These are phyloP conservation scores for Nannobrachium achirus DNA, from an alignment of 2,113 vertebrate genomes.

Conservation along the genomic window DNA sequence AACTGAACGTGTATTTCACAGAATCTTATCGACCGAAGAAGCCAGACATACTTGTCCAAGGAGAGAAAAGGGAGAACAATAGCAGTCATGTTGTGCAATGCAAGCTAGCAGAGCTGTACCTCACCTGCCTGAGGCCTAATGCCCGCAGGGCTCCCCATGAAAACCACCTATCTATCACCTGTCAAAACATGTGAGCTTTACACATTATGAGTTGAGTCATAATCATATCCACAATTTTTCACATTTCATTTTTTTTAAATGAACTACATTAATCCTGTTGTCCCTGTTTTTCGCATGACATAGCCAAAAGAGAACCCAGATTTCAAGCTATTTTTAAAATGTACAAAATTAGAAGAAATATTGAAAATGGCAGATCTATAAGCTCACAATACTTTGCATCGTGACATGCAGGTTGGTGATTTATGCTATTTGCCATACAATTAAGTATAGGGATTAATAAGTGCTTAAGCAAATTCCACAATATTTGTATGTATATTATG, in stretches of 20 bases:
- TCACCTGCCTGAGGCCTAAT: slow-evolving; percentile 25
- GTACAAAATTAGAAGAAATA: slow-evolving; percentile 19
- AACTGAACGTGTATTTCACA: slow-evolving; percentile 76
- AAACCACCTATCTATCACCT: slow-evolving; percentile 31
- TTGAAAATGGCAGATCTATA: slow-evolving; percentile 19
- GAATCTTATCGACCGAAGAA: slow-evolving; percentile 81
- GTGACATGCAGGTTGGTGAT: too few species aligned
- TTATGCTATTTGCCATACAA: too few species aligned
- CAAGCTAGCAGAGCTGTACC: slow-evolving; percentile 68
- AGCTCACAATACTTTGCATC: slow-evolving; percentile 11
- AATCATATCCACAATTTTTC: slow-evolving; percentile 9
- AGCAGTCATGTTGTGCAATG: slow-evolving; percentile 63
- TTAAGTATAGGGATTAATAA: too few species aligned
- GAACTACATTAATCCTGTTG: too few species aligned
- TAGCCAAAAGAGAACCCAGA: too few species aligned
- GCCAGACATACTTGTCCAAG: slow-evolving; percentile 41
- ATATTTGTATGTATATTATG: too few species aligned
- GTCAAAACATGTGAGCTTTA: slow-evolving; percentile 30
- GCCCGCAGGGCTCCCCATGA: slow-evolving; percentile 45
- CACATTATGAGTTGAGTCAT: slow-evolving; percentile 22
- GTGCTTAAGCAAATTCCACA: too few species aligned
- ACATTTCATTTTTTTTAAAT: slow-evolving; percentile 7
- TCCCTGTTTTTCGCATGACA: too few species aligned
- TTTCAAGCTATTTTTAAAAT: too few species aligned
- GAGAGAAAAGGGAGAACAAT: neutral